phyloP scores from a whole-genome alignment of 1,140 invertebrate species.

The Cydia splendana region DNA sequence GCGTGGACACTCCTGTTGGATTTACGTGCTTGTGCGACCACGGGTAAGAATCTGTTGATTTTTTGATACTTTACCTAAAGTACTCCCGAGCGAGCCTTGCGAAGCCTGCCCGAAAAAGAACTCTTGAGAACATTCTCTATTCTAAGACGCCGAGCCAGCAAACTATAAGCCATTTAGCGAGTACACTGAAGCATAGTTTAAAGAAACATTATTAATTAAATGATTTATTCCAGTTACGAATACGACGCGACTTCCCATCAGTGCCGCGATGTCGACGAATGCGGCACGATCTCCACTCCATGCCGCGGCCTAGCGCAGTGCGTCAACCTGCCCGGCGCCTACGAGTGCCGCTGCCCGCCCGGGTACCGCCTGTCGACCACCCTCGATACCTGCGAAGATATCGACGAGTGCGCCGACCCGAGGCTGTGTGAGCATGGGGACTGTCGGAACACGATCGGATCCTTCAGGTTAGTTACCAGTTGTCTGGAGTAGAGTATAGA shows the following conservation, averaged over 20 bases:
- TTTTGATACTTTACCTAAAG: too few relatives aligned
- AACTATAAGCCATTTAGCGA: slow-evolving; percentile 59
- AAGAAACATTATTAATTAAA: background rate
- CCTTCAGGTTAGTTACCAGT: slow-evolving; percentile 79
- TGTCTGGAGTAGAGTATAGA: too few relatives aligned
- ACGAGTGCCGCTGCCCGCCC: slow-evolving; percentile 87
- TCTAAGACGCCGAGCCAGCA: slow-evolving; percentile 85
- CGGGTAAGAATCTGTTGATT: slow-evolving; percentile 46
- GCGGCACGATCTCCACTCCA: slow-evolving; percentile 80
- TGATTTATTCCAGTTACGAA: slow-evolving; percentile 80
- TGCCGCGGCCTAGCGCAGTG: slow-evolving; percentile 90
- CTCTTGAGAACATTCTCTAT: slow-evolving; percentile 82
- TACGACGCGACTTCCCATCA: slow-evolving; percentile 89
- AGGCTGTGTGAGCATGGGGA: slow-evolving; percentile 89
- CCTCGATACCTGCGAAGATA: slow-evolving; percentile 84
- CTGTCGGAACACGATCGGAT: slow-evolving; percentile 91
- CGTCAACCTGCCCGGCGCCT: slow-evolving; percentile 86
- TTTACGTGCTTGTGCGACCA: slow-evolving; percentile 89
- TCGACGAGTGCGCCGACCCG: slow-evolving; percentile 87
- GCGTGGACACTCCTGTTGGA: slow-evolving; percentile 91
- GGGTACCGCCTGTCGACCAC: slow-evolving; percentile 87
- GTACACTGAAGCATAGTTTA: too few relatives aligned
- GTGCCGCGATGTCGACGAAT: slow-evolving; percentile 88
- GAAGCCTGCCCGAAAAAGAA: slow-evolving; percentile 86
- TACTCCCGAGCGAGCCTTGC: slow-evolving; percentile 82